These are phyloP conservation scores for Anthonomus grandis DNA, from an alignment of 1,140 invertebrate species.

Conservation along the genomic window DNA sequence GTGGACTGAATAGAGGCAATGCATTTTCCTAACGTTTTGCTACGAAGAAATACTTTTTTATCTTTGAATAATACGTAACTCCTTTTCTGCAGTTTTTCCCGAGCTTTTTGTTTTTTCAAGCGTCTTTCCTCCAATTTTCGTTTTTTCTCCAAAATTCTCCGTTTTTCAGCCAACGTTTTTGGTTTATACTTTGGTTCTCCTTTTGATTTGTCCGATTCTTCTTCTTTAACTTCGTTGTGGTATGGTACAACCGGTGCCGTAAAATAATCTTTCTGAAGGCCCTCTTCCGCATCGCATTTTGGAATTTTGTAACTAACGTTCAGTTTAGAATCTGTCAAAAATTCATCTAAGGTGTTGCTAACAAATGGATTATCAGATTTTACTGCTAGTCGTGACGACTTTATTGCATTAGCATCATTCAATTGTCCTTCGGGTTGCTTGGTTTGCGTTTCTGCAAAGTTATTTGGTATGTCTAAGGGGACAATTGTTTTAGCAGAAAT, in stretches of 20 bases:
- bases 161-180: constrained; percentile 46
- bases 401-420: too few relatives aligned
- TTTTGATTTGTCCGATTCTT: constrained; percentile 24
- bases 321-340: constrained; percentile 36
- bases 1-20: constrained; percentile 20
- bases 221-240: constrained; percentile 16
- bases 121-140: constrained; percentile 22
- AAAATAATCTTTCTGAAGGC: constrained; percentile 22
- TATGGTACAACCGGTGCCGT: constrained; percentile 15
- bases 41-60: constrained; percentile 31
- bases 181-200: constrained; percentile 38
- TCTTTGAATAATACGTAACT: constrained; percentile 37
- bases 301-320: constrained; percentile 42
- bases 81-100: constrained; percentile 9
- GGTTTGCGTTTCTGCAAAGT: too few relatives aligned
- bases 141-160: constrained; percentile 38
- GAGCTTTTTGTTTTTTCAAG: constrained; percentile 11
- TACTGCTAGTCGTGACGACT: too few relatives aligned
- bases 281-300: constrained; percentile 39
- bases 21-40: constrained; percentile 18
- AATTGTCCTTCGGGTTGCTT: too few relatives aligned
- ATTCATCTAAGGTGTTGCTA: constrained; percentile 39
- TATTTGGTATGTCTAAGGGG: too few relatives aligned
- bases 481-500: too few relatives aligned
- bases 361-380: too few relatives aligned